These are phyloP conservation scores for Myiotriccus ornatus DNA, from an alignment of 2,797 vertebrate species.

Conservation along the genomic window DNA sequence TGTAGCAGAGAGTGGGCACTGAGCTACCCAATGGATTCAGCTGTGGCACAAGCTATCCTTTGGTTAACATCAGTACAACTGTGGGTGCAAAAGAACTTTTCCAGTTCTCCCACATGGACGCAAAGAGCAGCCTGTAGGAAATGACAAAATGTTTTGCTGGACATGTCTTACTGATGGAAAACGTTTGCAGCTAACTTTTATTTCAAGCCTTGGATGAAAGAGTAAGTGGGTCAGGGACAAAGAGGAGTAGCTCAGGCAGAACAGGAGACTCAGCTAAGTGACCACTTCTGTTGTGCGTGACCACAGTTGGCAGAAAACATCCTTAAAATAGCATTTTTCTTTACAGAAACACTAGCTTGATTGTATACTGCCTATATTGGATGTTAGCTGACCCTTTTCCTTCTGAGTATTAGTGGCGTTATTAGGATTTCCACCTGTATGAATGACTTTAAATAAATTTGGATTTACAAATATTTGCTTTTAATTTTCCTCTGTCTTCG, in stretches of 20 bases:
- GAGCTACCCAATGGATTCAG: background rate
- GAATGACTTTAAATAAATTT: background rate
- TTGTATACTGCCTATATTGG: background rate
- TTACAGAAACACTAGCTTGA: background rate
- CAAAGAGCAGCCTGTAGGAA: background rate
- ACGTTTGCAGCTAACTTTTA: background rate
- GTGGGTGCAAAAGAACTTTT: background rate
- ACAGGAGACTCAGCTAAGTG: background rate
- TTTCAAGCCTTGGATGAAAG: background rate
- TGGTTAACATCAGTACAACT: background rate
- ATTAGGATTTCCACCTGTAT: background rate
- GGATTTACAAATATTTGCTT: background rate
- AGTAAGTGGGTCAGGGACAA: background rate
- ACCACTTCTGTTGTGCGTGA: background rate
- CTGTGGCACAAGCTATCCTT: background rate
- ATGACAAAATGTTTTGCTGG: background rate
- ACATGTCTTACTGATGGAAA: background rate
- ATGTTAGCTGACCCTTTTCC: background rate
- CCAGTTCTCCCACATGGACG: background rate
- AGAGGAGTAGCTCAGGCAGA: background rate
- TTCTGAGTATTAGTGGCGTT: background rate
- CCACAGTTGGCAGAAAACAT: constrained; percentile 1
- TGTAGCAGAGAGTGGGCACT: rapidly evolving
- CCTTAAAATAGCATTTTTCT: constrained; percentile 17
- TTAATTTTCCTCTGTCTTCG: background rate